Evolutionary conservation across 2,888 invertebrate species (phyloP).

Genomic region (Eledona agricola): DNA sequence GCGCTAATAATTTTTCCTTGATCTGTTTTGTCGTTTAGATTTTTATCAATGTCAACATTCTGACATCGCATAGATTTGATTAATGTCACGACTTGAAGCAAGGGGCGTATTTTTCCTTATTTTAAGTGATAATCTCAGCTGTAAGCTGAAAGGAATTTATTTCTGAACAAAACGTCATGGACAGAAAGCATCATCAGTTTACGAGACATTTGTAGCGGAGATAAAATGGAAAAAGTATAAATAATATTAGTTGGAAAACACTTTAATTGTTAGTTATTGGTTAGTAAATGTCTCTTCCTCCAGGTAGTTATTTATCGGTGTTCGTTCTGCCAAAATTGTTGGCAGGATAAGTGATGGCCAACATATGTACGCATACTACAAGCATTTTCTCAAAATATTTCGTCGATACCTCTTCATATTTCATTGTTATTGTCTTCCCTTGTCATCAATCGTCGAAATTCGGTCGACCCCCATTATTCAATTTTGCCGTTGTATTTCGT

Average conservation of each 20-base stretch:
- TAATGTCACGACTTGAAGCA: constrained; percentile 7
- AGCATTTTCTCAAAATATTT: constrained; percentile 10
- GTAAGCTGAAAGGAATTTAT: constrained; percentile 17
- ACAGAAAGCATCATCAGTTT: constrained; percentile 23
- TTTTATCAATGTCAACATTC: constrained; percentile 10
- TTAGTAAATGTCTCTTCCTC: constrained; percentile 16
- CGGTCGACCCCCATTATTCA: constrained; percentile 1
- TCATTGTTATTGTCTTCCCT: constrained; percentile 6
- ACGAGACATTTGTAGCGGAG: constrained; percentile 9
- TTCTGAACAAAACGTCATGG: constrained; percentile 17
- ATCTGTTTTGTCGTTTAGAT: constrained; percentile 5
- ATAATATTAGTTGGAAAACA: constrained; percentile 3
- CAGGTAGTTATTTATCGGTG: constrained; percentile 10
- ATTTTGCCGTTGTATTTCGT: constrained; percentile 1
- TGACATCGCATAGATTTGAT: constrained; percentile 17
- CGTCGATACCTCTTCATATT: constrained; percentile 12
- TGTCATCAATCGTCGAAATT: constrained; percentile 5
- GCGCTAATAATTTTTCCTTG: too few species aligned
- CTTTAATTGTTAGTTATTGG: constrained; percentile 11
- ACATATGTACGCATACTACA: too few species aligned
- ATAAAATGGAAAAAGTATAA: constrained; percentile 6
- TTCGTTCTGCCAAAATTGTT: constrained; percentile 7
- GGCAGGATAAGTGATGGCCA: too few species aligned
- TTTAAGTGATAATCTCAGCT: constrained; percentile 20
- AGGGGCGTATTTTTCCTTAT: constrained; percentile 25